Evolutionary conservation across 2,888 invertebrate species (phyloP).

Genomic region (Caenorhabditis imperialis): DNA sequence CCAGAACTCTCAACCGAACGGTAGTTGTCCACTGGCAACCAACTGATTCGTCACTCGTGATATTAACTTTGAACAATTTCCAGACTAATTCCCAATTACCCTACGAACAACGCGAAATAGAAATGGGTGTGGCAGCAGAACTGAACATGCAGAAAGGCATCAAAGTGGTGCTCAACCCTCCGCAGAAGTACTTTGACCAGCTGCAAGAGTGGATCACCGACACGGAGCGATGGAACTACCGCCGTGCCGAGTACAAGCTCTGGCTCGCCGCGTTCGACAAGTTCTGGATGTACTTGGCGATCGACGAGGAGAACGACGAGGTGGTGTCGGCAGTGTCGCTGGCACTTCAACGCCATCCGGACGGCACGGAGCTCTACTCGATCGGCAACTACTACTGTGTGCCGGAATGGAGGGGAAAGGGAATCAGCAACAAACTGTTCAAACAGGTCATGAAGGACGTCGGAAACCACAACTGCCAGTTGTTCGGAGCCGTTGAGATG

Average conservation of each 20-base stretch:
- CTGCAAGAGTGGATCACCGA: conserved; percentile 49
- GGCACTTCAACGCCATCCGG: conserved; percentile 19
- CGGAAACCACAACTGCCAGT: conserved; percentile 40
- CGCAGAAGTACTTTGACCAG: conserved; percentile 40
- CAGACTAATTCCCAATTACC: conserved; percentile 9
- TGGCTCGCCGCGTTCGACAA: conserved; percentile 46
- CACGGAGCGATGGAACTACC: conserved; percentile 54
- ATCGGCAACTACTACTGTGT: conserved; percentile 56
- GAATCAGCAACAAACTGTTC: conserved; percentile 52
- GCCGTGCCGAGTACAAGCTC: conserved; percentile 37
- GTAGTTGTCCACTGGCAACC: conserved; percentile 24
- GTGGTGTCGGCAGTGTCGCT: conserved; percentile 32
- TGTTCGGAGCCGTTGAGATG: conserved; percentile 49
- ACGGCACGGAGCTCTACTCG: conserved; percentile 37
- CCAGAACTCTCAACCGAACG: conserved; percentile 26
- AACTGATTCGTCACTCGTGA: conserved; percentile 10
- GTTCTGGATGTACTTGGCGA: conserved; percentile 48
- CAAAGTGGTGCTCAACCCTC: conserved; percentile 48
- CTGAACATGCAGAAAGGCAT: conserved; percentile 47
- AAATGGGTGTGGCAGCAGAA: conserved; percentile 41
- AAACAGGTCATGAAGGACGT: conserved; percentile 43
- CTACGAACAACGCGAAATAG: neutral
- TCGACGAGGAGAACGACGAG: conserved; percentile 48
- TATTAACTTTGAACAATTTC: conserved; percentile 4
- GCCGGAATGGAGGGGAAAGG: conserved; percentile 53